Percentiles rank a stretch among this genome's conserved stretches.
phyloP scores from a whole-genome alignment of 1,140 invertebrate genomes.

The Thereuonema tuberculata region DNA sequence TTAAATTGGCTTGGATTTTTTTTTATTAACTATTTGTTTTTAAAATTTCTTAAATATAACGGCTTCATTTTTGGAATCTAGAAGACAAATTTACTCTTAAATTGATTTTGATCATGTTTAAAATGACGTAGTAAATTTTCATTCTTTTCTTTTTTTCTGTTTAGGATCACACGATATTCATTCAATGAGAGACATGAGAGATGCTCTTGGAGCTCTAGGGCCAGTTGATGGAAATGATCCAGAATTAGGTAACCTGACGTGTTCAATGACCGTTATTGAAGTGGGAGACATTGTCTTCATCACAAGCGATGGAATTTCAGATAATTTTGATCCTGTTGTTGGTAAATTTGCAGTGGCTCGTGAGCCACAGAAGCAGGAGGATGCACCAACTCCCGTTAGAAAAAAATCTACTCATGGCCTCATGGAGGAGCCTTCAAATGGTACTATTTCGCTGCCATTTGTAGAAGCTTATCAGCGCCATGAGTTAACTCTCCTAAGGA shows the following conservation, averaged over 20 bases:
- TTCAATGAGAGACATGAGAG: slow-evolving; percentile 77
- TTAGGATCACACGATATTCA: slow-evolving; percentile 75
- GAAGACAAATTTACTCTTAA: too few relatives aligned
- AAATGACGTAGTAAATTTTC: too few relatives aligned
- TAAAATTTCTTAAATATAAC: too few relatives aligned
- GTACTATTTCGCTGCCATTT: slow-evolving; percentile 41
- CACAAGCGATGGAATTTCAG: slow-evolving; percentile 81
- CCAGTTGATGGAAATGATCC: slow-evolving; percentile 78
- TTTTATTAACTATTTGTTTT: too few relatives aligned
- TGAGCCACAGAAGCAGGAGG: slow-evolving; percentile 18
- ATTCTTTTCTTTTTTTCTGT: neutral
- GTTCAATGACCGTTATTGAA: slow-evolving; percentile 71
- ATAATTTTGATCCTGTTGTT: slow-evolving; percentile 89
- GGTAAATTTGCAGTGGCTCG: slow-evolving; percentile 70
- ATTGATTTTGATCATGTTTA: too few relatives aligned
- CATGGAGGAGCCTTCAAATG: slow-evolving; percentile 7
- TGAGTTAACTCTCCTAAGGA: slow-evolving; percentile 57
- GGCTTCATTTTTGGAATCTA: too few relatives aligned
- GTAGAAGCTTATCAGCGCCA: slow-evolving; percentile 68
- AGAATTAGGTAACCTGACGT: slow-evolving; percentile 78
- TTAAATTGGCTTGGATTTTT: too few relatives aligned
- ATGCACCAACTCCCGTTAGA: slow-evolving; percentile 17
- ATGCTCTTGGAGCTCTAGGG: slow-evolving; percentile 75
- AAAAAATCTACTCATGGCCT: slow-evolving; percentile 15
- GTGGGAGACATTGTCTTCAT: slow-evolving; percentile 75